Evolutionary conservation across 1,140 invertebrate species (phyloP).

Genomic region (Drosophila saltans): DNA sequence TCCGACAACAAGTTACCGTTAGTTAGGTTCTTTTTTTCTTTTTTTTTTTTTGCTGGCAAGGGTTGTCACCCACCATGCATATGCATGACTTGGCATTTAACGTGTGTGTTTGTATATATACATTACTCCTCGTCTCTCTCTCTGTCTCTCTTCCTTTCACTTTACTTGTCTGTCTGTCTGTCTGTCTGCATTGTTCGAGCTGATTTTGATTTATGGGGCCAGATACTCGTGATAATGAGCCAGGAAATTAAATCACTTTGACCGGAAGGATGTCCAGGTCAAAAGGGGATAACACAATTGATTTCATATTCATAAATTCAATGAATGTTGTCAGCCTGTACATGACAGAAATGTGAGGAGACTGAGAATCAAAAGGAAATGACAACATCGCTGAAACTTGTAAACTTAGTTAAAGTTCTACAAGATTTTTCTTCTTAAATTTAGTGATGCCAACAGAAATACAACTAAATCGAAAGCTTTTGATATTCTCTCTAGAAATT

Average conservation of each 20-base stretch:
- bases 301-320: constrained; percentile 81
- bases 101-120: constrained; percentile 47
- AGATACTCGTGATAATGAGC: constrained; percentile 82
- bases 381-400: constrained; percentile 3
- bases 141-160: constrained; percentile 18
- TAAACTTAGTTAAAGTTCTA: neutral
- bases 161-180: constrained; percentile 29
- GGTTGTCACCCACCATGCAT: constrained; percentile 66
- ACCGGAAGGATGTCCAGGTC: constrained; percentile 80
- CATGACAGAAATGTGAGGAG: constrained; percentile 19
- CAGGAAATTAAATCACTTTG: constrained; percentile 82
- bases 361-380: neutral
- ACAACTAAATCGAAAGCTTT: neutral
- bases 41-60: constrained; percentile 37
- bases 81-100: constrained; percentile 66
- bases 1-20: constrained; percentile 81
- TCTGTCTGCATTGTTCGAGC: constrained; percentile 47
- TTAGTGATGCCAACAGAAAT: neutral
- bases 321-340: constrained; percentile 74
- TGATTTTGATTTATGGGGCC: constrained; percentile 81
- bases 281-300: constrained; percentile 81
- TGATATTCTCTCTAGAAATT: constrained; percentile 53
- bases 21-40: constrained; percentile 64
- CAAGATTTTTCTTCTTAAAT: neutral
- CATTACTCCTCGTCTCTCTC: constrained; percentile 7